phyloP scores from a whole-genome alignment of 2,888 invertebrate species.

The Cremastobaeus sp. region DNA sequence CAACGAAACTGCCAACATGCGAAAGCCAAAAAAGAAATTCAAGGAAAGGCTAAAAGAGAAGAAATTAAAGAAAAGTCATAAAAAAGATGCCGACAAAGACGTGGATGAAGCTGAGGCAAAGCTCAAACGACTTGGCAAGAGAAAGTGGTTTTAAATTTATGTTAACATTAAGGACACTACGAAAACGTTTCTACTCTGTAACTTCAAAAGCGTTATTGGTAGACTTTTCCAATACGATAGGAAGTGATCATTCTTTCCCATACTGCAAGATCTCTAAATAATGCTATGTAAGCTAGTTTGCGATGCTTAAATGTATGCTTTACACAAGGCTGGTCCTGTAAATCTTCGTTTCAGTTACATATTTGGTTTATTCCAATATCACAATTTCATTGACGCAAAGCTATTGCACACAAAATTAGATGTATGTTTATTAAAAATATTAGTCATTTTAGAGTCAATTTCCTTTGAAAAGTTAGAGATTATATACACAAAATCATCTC shows the following conservation, averaged over 20 bases:
- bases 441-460: no score
- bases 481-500: no score
- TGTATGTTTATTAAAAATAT: background rate
- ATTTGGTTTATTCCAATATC: conserved; percentile 17
- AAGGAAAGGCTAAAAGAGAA: conserved; percentile 79
- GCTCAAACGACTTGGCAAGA: conserved; percentile 79
- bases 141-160: conserved; percentile 79
- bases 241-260: conserved; percentile 24
- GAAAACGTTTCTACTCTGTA: conserved; percentile 55
- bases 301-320: conserved; percentile 34
- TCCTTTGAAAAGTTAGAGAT: no score
- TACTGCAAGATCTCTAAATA: conserved; percentile 9
- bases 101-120: conserved; percentile 80
- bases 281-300: conserved; percentile 31
- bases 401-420: background rate
- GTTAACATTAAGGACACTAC: conserved; percentile 36
- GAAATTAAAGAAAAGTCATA: conserved; percentile 78
- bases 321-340: conserved; percentile 43
- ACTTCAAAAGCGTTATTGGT: conserved; percentile 35
- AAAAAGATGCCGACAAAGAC: conserved; percentile 82
- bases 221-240: conserved; percentile 16
- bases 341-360: conserved; percentile 33
- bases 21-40: conserved; percentile 80
- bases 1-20: conserved; percentile 73
- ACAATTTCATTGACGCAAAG: background rate